Percentiles rank a stretch among this genome's conserved stretches.
Evolutionary conservation across 2,113 vertebrate genomes (phyloP).

Genomic region (Riparia riparia): DNA sequence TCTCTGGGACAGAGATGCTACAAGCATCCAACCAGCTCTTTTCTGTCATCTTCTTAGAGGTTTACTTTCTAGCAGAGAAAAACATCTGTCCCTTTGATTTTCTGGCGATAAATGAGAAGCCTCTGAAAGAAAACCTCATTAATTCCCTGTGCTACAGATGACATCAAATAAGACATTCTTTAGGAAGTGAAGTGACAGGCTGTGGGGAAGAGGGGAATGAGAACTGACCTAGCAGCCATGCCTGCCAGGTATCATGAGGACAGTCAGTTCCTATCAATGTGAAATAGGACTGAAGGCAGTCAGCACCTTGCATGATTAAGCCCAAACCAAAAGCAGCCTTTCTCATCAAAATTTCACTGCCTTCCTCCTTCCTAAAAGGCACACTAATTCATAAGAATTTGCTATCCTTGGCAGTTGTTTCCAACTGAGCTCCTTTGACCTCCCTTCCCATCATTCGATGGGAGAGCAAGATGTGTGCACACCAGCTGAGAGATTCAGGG

Average conservation of each 20-base stretch:
- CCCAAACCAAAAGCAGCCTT: constrained; percentile 1
- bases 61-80: not conserved
- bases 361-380: constrained; percentile 36
- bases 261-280: not conserved
- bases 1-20: not conserved
- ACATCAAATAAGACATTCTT: constrained; percentile 5
- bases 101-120: not conserved
- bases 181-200: constrained; percentile 20
- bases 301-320: constrained; percentile 13
- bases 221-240: not conserved
- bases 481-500: not conserved
- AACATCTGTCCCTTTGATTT: not conserved
- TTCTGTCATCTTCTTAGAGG: not conserved
- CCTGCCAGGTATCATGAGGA: constrained; percentile 24
- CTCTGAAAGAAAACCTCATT: constrained; percentile 6
- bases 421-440: constrained; percentile 59
- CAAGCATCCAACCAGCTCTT: not conserved
- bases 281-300: constrained; percentile 8
- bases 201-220: not conserved
- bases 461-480: not conserved
- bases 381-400: constrained; percentile 20
- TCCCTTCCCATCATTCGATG: not conserved
- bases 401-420: constrained; percentile 44
- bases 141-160: not conserved
- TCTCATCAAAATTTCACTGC: constrained; percentile 49